These are phyloP conservation scores for Cheilosia soror DNA, from an alignment of 2,888 invertebrate species.

Conservation along the genomic window DNA sequence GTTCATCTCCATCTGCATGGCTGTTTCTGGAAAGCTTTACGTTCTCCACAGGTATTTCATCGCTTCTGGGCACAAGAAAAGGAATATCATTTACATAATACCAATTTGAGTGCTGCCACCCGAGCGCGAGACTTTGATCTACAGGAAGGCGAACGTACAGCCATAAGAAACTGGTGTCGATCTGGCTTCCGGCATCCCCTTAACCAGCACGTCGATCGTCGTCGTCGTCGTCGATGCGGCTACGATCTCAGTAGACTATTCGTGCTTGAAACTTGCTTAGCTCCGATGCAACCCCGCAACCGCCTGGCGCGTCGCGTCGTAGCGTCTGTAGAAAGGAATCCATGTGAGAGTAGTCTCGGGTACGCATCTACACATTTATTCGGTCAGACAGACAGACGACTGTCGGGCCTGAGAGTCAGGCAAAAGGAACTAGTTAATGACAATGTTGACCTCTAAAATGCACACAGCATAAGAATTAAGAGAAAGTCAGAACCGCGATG, in stretches of 20 bases:
- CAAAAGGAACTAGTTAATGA: slow-evolving; percentile 73
- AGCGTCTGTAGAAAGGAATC: slow-evolving; percentile 58
- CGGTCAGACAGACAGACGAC: slow-evolving; percentile 67
- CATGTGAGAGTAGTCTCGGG: slow-evolving; percentile 51
- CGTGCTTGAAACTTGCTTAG: slow-evolving; percentile 37
- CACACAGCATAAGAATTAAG: slow-evolving; percentile 75
- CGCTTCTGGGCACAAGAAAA: slow-evolving; percentile 50
- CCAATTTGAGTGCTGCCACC: slow-evolving; percentile 53
- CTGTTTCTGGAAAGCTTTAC: not conserved
- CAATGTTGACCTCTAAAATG: slow-evolving; percentile 75
- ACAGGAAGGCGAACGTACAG: slow-evolving; percentile 48
- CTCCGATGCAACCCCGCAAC: not conserved
- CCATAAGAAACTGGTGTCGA: slow-evolving; percentile 52
- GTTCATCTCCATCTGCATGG: slow-evolving; percentile 19
- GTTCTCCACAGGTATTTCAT: slow-evolving; percentile 23
- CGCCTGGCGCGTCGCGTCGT: not conserved
- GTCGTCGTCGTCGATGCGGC: slow-evolving; percentile 45
- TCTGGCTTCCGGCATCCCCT: slow-evolving; percentile 68
- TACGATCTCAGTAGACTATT: slow-evolving; percentile 55
- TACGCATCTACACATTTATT: slow-evolving; percentile 53
- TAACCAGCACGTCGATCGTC: slow-evolving; percentile 30
- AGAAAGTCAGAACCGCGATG: slow-evolving; percentile 76
- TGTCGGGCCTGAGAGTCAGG: slow-evolving; percentile 66
- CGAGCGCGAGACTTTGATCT: slow-evolving; percentile 52
- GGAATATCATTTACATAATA: slow-evolving; percentile 72